Conservation (phyloP, 1,140 invertebrate genomes). For the Steinernema khuongi region DNA sequence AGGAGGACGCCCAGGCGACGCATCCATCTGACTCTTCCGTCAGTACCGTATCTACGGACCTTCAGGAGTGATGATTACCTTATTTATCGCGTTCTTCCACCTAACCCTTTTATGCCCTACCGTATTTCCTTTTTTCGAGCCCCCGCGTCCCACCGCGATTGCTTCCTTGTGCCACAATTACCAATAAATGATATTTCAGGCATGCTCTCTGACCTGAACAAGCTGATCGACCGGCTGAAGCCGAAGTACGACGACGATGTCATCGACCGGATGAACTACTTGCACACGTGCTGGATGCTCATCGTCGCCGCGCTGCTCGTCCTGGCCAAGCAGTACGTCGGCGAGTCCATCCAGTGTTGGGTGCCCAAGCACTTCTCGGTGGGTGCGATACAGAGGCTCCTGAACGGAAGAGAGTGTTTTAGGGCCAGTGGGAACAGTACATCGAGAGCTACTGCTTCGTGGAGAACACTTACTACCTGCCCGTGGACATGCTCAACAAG, state of each 20-base stretch:
- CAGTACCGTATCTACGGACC: neutral
- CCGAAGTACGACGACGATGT: too few species aligned
- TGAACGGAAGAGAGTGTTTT: neutral
- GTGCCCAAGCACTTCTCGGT: conserved; percentile 3
- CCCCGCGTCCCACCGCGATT: too few species aligned
- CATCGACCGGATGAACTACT: conserved; percentile 31
- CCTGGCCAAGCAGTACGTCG: conserved; percentile 56
- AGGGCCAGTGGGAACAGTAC: conserved; percentile 36
- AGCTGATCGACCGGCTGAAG: too few species aligned
- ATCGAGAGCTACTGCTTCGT: conserved; percentile 44
- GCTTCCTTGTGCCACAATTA: too few species aligned
- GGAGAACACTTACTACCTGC: conserved; percentile 46
- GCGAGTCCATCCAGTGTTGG: conserved; percentile 61
- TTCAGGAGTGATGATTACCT: too few species aligned
- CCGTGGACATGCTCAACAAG: conserved; percentile 32
- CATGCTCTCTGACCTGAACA: too few species aligned
- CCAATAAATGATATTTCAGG: too few species aligned
- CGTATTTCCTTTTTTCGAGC: conserved; percentile 23
- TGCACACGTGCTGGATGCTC: too few species aligned
- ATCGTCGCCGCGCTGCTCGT: too few species aligned
- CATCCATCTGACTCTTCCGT: conserved; percentile 63
- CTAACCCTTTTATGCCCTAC: neutral
- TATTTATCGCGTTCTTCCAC: too few species aligned
- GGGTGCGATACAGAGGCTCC: neutral
- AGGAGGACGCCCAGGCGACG: too few species aligned